A percentile compares a stretch with the other conserved stretches of the same genome.
These are phyloP conservation scores for Pteropus alecto DNA, from an alignment of 2,113 vertebrate species.

Conservation along the genomic window DNA sequence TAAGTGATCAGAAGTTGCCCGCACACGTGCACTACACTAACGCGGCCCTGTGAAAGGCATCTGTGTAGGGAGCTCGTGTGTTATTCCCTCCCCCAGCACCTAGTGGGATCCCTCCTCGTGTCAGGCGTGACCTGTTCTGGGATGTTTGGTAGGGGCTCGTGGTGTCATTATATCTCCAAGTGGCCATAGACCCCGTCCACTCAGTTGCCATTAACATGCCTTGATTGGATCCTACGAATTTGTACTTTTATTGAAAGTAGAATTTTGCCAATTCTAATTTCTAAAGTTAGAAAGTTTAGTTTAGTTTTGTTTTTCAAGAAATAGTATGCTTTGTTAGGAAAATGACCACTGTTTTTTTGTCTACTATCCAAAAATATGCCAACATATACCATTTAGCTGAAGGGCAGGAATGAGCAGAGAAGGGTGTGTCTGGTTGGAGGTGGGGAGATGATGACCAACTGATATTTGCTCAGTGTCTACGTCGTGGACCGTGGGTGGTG, in stretches of 20 bases:
- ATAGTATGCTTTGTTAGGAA: not conserved
- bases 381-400: not conserved
- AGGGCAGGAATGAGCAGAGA: not conserved
- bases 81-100: not conserved
- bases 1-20: not conserved
- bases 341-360: not conserved
- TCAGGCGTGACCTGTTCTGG: not conserved
- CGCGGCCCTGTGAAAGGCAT: not conserved
- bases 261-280: not conserved
- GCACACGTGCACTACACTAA: not conserved
- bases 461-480: not conserved
- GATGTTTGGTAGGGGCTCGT: not conserved
- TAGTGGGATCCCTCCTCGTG: not conserved
- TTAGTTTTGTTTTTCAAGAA: not conserved
- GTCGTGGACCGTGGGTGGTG: fast-evolving
- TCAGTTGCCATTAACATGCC: not conserved
- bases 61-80: too few species aligned
- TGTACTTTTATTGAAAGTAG: not conserved
- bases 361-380: not conserved
- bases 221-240: not conserved
- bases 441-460: not conserved
- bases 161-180: not conserved
- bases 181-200: not conserved
- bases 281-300: not conserved
- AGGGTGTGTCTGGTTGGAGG: fast-evolving